Evolutionary conservation across 2,113 vertebrate genomes (phyloP).

Genomic region (Bathybates hornii): DNA sequence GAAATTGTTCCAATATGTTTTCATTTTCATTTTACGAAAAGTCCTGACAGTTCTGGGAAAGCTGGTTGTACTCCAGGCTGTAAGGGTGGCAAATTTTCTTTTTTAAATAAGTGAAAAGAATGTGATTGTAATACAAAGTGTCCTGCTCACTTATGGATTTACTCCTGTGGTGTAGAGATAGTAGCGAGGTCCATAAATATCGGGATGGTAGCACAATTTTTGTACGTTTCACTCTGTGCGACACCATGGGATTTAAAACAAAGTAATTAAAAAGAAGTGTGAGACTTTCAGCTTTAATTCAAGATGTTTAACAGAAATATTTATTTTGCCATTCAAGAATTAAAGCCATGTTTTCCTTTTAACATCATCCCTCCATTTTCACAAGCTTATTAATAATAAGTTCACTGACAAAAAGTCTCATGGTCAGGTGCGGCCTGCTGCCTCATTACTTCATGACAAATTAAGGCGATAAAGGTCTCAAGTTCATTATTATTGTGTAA

Average conservation of each 20-base stretch:
- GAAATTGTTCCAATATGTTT: not conserved
- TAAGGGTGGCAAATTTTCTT: not conserved
- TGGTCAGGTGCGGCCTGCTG: not conserved
- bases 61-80: not conserved
- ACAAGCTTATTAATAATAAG: not conserved
- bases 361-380: not conserved
- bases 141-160: not conserved
- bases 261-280: not conserved
- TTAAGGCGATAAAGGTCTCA: not conserved
- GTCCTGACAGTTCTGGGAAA: not conserved
- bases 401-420: not conserved
- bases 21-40: not conserved
- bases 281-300: not conserved
- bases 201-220: not conserved
- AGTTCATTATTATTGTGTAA: not conserved
- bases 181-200: not conserved
- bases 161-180: not conserved
- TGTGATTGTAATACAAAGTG: not conserved
- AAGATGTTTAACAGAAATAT: not conserved
- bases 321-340: not conserved
- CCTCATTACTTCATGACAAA: not conserved
- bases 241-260: not conserved
- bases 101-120: not conserved
- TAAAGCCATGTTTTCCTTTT: not conserved
- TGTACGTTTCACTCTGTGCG: not conserved